Evolutionary conservation across 2,797 vertebrate genomes (phyloP).

Genomic region (Vespertilio murinus): DNA sequence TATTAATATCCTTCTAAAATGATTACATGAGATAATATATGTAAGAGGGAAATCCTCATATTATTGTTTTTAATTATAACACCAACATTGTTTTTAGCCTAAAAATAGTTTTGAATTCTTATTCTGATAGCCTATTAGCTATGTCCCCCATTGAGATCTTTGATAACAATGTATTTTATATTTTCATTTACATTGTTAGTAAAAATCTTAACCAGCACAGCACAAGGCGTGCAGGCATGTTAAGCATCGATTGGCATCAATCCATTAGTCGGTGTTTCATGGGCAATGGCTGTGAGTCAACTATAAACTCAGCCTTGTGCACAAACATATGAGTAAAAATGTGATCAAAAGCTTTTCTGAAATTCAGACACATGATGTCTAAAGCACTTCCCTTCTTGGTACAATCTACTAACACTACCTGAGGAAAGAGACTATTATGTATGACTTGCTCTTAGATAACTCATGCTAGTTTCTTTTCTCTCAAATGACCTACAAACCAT

Average conservation of each 20-base stretch:
- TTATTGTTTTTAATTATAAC: not conserved
- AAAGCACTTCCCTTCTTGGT: not conserved
- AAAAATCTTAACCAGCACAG: not conserved
- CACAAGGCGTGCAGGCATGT: not conserved
- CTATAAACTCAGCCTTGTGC: not conserved
- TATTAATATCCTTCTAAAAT: not conserved
- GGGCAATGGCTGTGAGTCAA: not conserved
- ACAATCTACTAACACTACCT: not conserved
- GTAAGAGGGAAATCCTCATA: not conserved
- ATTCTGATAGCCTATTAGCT: not conserved
- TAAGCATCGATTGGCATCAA: not conserved
- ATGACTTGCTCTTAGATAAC: not conserved
- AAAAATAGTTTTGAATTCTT: constrained; percentile 19
- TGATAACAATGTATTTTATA: not conserved
- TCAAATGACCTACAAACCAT: not conserved
- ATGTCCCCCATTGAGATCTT: not conserved
- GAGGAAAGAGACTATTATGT: not conserved
- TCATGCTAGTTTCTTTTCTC: not conserved
- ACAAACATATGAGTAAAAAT: not conserved
- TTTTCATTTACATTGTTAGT: constrained; percentile 1
- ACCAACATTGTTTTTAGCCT: not conserved
- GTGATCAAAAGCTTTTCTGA: not conserved
- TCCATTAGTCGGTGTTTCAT: not conserved
- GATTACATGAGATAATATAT: not conserved
- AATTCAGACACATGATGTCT: not conserved